These are phyloP conservation scores for Drosophila pseudotakahashii DNA, from an alignment of 2,888 invertebrate genomes.

Conservation along the genomic window DNA sequence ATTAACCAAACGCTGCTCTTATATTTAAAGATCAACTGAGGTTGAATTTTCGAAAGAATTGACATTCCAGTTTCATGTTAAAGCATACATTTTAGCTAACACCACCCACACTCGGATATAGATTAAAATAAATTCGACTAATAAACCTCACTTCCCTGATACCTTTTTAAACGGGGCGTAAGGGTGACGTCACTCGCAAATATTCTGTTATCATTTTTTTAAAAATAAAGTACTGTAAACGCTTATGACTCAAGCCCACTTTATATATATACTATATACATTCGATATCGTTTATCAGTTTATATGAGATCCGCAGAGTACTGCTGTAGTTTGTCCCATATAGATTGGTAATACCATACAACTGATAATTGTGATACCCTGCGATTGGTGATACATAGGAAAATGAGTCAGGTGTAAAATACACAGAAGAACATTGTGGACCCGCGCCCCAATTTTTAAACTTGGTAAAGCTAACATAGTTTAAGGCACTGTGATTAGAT, in stretches of 20 bases:
- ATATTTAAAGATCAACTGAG: too few species aligned
- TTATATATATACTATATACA: conserved; percentile 32
- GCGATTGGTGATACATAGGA: conserved; percentile 18
- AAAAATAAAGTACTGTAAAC: conserved; percentile 37
- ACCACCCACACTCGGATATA: too few species aligned
- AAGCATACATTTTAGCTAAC: too few species aligned
- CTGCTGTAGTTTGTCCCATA: conserved; percentile 38
- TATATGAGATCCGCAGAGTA: conserved; percentile 56
- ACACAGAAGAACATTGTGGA: conserved; percentile 9
- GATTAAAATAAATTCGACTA: neutral
- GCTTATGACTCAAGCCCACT: conserved; percentile 60
- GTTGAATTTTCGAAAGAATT: too few species aligned
- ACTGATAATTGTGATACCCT: conserved; percentile 41
- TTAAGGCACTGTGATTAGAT: conserved; percentile 63
- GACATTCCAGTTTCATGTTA: too few species aligned
- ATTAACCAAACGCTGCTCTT: neutral
- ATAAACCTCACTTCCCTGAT: neutral
- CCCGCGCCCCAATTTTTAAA: conserved; percentile 28
- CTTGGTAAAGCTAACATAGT: conserved; percentile 29
- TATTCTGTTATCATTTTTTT: conserved; percentile 47
- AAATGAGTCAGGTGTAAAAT: conserved; percentile 54
- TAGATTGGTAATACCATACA: conserved; percentile 34
- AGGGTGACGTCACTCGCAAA: conserved; percentile 57
- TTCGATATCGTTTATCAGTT: conserved; percentile 61
- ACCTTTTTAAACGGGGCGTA: neutral